Evolutionary conservation across 2,888 invertebrate species (phyloP), one percentile per base, ranked within the genome.

Genomic region (Clivina fossor): DNA sequence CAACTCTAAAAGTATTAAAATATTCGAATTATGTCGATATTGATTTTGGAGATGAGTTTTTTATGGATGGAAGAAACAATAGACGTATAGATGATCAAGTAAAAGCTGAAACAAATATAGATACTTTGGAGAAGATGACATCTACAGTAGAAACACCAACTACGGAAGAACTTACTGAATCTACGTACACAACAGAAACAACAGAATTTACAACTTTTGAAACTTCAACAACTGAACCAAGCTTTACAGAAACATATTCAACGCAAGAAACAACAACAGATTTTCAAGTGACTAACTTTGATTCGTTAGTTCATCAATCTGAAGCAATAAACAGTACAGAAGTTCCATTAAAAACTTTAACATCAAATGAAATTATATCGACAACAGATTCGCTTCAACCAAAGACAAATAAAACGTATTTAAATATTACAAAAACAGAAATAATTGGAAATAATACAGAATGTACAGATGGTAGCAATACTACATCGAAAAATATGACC

Each of bases 131-230:
- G n/a, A n/a, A n/a, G n/a, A n/a, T n/a, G n/a, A n/a, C n/a, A n/a
- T n/a, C n/a, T n/a, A n/a, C n/a, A n/a, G n/a, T n/a, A n/a, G n/a
- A n/a, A n/a, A n/a, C n/a, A n/a, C n/a, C n/a, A n/a, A n/a, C n/a
- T n/a, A n/a, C n/a, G n/a, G n/a, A n/a, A n/a, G n/a, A n/a, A n/a
- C n/a, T n/a, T n/a, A n/a, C n/a, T n/a, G n/a, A n/a, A n/a, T n/a
- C n/a, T n/a, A n/a, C n/a, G n/a, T n/a, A 46, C 15, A 28, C 57
- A 18, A 64, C 65, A 53, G 67, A 67, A 56, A 65, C 66, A 58
- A 62, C 64, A 19, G 63, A 63, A 49, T 59, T 62, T n/a, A 66
- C 66, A 13, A 63, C 64, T 33, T 54, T 58, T 18, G 55, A 43
- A 38, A 44, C 57, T 20, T 61, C 57, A 51, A 60, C 49, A 24